phyloP scores from a whole-genome alignment of 2,113 vertebrate genomes.

The Catagonus wagneri region DNA sequence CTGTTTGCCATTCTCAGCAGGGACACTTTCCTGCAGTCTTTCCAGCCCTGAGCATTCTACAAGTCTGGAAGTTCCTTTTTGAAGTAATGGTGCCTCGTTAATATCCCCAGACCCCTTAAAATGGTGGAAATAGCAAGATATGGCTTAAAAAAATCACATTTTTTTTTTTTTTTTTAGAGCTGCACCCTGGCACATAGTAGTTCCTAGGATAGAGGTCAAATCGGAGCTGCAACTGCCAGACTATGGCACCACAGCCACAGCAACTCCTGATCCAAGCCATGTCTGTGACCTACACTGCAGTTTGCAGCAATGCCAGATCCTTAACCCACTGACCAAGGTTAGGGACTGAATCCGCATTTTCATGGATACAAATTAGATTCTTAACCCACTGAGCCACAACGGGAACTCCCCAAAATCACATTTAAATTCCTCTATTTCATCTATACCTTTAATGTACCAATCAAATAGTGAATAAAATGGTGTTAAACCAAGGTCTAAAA shows the following conservation, averaged over 20 bases:
- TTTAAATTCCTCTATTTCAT: slow-evolving; percentile 49
- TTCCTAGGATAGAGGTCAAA: no score
- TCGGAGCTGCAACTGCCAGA: no score
- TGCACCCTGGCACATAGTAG: no score
- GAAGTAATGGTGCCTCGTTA: background rate
- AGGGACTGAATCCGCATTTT: no score
- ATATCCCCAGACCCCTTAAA: background rate
- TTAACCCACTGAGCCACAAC: no score
- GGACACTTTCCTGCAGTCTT: background rate
- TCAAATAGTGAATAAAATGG: slow-evolving; percentile 48
- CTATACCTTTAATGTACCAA: background rate
- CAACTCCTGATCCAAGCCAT: no score
- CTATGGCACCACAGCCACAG: no score
- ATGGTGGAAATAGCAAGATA: slow-evolving; percentile 18
- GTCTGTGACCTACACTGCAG: no score
- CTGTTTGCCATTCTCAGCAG: background rate
- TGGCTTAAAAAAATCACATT: slow-evolving; percentile 27
- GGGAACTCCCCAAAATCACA: background rate
- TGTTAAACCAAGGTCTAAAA: slow-evolving; percentile 49
- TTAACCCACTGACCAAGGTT: no score
- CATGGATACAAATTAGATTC: no score
- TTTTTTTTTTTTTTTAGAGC: background rate
- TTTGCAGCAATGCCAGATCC: no score
- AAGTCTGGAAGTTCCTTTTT: background rate
- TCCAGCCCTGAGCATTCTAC: background rate